A percentile compares a stretch with the other conserved stretches of the same genome.
phyloP scores from a whole-genome alignment of 2,888 invertebrate species.

The Ephialtes manifestator region DNA sequence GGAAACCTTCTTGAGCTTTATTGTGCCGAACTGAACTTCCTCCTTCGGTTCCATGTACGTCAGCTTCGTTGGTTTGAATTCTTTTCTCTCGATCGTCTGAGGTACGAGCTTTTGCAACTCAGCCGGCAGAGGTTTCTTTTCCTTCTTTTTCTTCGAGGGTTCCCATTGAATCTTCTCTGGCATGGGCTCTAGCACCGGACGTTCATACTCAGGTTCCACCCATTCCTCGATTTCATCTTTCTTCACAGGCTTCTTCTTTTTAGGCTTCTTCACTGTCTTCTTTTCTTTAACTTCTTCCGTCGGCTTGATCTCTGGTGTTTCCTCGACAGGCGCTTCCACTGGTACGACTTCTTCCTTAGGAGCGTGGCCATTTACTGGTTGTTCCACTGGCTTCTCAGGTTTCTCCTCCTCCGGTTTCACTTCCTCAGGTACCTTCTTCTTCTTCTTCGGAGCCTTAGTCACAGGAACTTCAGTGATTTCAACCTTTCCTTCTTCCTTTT shows the following conservation, averaged over 20 bases:
- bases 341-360: slow-evolving; percentile 57
- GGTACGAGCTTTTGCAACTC: slow-evolving; percentile 82
- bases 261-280: slow-evolving; percentile 72
- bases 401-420: slow-evolving; percentile 82
- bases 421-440: slow-evolving; percentile 76
- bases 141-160: slow-evolving; percentile 80
- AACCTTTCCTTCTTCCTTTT: slow-evolving; percentile 65
- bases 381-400: slow-evolving; percentile 74
- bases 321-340: slow-evolving; percentile 61
- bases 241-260: slow-evolving; percentile 74
- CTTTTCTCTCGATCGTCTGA: slow-evolving; percentile 88
- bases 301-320: slow-evolving; percentile 64
- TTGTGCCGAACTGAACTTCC: slow-evolving; percentile 89
- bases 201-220: slow-evolving; percentile 83
- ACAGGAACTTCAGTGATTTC: slow-evolving; percentile 64
- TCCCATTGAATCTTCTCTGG: slow-evolving; percentile 84
- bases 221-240: slow-evolving; percentile 79
- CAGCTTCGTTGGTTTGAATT: slow-evolving; percentile 88
- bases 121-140: slow-evolving; percentile 72
- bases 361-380: slow-evolving; percentile 71
- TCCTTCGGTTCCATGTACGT: slow-evolving; percentile 88
- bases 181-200: slow-evolving; percentile 84
- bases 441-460: slow-evolving; percentile 73
- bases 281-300: slow-evolving; percentile 72
- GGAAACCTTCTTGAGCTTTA: slow-evolving; percentile 90